Evolutionary conservation across 2,113 vertebrate species (phyloP).

Genomic region (Poeciliopsis turrubarensis): DNA sequence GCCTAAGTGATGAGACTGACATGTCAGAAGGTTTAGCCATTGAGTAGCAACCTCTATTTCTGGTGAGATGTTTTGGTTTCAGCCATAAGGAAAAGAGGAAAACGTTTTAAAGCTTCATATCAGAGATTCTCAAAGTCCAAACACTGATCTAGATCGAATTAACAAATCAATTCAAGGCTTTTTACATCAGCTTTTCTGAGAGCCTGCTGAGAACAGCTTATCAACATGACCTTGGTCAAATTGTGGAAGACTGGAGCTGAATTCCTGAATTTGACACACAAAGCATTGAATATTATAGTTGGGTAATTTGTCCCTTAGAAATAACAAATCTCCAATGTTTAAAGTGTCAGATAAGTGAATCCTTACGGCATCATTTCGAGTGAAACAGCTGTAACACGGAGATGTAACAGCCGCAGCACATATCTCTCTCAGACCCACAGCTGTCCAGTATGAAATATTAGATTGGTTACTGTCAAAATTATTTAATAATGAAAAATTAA

Average conservation of each 20-base stretch:
- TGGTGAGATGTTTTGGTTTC: constrained; percentile 32
- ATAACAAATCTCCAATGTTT: background rate
- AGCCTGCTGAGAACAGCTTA: too few relatives aligned
- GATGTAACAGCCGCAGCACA: background rate
- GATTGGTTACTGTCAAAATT: background rate
- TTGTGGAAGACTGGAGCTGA: background rate
- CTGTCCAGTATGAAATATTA: background rate
- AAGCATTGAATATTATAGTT: background rate
- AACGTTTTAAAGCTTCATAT: background rate
- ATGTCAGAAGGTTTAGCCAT: constrained; percentile 24
- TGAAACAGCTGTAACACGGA: background rate
- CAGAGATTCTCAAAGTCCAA: background rate
- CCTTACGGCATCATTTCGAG: background rate
- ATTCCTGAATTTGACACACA: background rate
- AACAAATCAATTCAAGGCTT: too few relatives aligned
- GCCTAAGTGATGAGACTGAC: constrained; percentile 54
- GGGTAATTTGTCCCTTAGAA: background rate
- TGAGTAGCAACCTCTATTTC: constrained; percentile 51
- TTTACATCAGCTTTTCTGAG: too few relatives aligned
- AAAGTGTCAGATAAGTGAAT: background rate
- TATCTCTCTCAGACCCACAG: background rate
- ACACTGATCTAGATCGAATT: background rate
- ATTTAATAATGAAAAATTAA: background rate
- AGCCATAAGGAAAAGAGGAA: background rate
- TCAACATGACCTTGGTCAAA: too few relatives aligned